phyloP scores from a whole-genome alignment of 2,113 vertebrate genomes.

The Melanocharis versteri region DNA sequence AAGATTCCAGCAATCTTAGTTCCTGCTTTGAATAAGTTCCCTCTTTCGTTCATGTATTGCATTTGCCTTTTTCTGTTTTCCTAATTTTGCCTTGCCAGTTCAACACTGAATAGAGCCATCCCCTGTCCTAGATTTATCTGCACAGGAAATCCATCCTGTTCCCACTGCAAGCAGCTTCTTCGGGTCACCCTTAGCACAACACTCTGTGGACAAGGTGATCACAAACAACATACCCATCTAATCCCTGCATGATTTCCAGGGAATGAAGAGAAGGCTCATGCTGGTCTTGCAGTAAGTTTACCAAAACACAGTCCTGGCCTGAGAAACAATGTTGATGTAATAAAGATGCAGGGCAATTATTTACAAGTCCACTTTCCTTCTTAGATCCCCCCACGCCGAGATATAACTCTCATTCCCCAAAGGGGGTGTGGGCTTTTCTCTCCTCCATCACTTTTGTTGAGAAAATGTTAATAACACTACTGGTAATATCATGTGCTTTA shows the following conservation, averaged over 20 bases:
- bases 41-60: background rate
- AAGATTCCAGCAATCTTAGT: background rate
- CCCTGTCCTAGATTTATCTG: background rate
- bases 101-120: background rate
- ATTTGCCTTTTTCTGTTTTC: background rate
- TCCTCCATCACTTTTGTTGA: background rate
- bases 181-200: background rate
- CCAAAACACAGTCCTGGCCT: background rate
- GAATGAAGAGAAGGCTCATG: background rate
- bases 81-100: background rate
- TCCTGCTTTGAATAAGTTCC: slow-evolving; percentile 39
- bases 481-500: background rate
- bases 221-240: background rate
- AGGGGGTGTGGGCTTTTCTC: background rate
- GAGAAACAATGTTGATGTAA: background rate
- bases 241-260: background rate
- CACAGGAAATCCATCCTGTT: background rate
- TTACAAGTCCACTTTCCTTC: background rate
- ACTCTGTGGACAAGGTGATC: background rate
- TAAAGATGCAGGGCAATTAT: background rate
- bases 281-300: background rate
- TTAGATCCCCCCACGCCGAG: background rate
- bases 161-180: background rate
- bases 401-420: background rate
- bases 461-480: background rate